Base-by-base conservation (phyloP, 2,797 vertebrate species). In the Gambelia wislizenii region DNA sequence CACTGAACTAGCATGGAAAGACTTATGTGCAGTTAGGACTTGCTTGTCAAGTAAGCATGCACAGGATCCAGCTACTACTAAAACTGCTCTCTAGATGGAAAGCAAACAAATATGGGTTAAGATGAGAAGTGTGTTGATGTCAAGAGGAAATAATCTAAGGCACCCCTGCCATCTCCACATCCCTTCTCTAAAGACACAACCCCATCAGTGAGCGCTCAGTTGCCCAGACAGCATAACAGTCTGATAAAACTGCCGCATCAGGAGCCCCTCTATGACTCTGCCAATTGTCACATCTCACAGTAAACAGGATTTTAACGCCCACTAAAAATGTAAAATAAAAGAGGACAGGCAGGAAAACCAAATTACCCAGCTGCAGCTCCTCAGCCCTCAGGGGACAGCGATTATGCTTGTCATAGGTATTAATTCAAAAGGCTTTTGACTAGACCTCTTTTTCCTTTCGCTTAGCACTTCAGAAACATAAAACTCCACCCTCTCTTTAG, bases 341-440 rank as follows among this genome's bases (percentile, higher is more conserved):
- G 22, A 42, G 20, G 72, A 47, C 22, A 92, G 75, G 88, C 75
- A 90, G 70, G 61, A 79, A 80, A 90, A 80, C 77, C 84, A 74
- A 90, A 93, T 90, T 86, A 86, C 47, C 93, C 95, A 81, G 90
- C 92, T 93, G 92, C 93, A 91, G 87, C 3, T 81, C 85, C 56
- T 77, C 87, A 90, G 91, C 36, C 94, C 94, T 92, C 82, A 39
- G 8, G 22, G 91, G 89, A 8, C 64, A 92, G 91, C 5, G 0
- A 80, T 76, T 6, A 0, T 81, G 74, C 90, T 90, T 94, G 67
- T 89, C 7, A 0, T 84, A 84, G 69, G 85, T 87, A 93, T 82
- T 86, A 78, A 91, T 92, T 93, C 93, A 95, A 95, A 95, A 85
- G 70, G 79, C 0, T 77, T 92, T 93, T 54, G 91, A 93, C 42